Evolutionary conservation across 2,797 vertebrate genomes (phyloP), one percentile per base, ranked within the genome.

Genomic region (Buphagus erythrorhynchus): DNA sequence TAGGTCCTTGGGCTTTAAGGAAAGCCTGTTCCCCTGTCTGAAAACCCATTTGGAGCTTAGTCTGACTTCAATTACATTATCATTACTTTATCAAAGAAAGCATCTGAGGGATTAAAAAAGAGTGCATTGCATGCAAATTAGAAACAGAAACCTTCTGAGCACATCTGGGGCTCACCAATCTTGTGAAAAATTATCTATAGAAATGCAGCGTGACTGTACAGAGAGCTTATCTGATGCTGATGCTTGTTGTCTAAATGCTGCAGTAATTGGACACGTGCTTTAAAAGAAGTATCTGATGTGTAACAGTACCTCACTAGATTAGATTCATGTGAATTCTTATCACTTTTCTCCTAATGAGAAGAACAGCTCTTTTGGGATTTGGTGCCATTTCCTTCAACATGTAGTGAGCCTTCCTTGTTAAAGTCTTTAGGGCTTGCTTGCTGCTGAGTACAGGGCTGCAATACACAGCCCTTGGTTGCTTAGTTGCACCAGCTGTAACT

Each of bases 241-340:
- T 58, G 67, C 86, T 94, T 88, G 66, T 96, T 93, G 88, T 86
- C 67, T 91, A 78, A 95, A 95, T 51, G 86, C 89, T 88, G 82
- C 68, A 59, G 62, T 95, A 91, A 96, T 96, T 84, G 76, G 63
- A 93, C 80, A 93, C 33, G 5, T 62, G 52, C 58, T 81, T 92
- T 91, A 85, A 93, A 86, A 48, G 73, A 58, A 75, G 33, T 92
- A 94, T 92, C 94, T 83, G 74, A 84, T 91, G 33, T 76, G 72
- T 95, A 83, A 86, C 79, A 71, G 67, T 36, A 40, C 80, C 65
- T 90, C 62, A 52, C 35, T 57, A 92, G 79, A 95, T 96, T 82
- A 96, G 82, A 89, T 84, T 87, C 9, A 6, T 69, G 45, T 61
- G 79, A 69, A 74, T 95, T 77, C 67, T 90, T 93, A 90, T 69